Evolutionary conservation across 2,113 vertebrate species (phyloP), one percentile per base, ranked within the genome.

Genomic region (Leptocoma aspasia): DNA sequence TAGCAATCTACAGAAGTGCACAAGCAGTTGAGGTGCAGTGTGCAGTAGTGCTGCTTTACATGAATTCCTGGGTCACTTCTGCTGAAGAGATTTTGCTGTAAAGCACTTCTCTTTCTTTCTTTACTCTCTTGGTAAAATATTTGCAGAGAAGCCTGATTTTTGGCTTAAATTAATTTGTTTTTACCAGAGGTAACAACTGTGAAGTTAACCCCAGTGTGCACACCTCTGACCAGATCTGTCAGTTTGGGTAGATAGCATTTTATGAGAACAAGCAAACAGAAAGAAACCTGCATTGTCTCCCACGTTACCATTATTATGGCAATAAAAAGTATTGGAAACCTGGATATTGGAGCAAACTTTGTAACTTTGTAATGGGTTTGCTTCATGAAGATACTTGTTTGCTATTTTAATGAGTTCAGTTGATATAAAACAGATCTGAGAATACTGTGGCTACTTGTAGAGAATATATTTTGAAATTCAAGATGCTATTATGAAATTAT

Each of bases 401-500:
- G 33, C 23, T 56, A 9, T 64, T 83, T 87, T 71, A 78, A 50
- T 78, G n/a, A 84, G 21, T 50, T 86, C 12, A 33, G 11, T 59
- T 92, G 42, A 57, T 83, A 57, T 5, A 54, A 75, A 86, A 50
- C 2, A 7, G 13, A 65, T 63, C 42, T 68, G 30, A 81, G 39
- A 76, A 60, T 54, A 57, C 31, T 37, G 4, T 47, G 57, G 5
- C 37, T 64, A 64, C 47, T 75, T 60, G 20, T 39, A 82, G 61
- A 69, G 90, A 73, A 85, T 63, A 8, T 31, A 12, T 77, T 86
- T 90, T 70, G 41, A 93, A 83, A 77, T 61, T 80, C 47, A 77
- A 47, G 47, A 44, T 39, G 13, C 18, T 65, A 1, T 53, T 88
- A 52, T 15, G 52, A 42, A 92, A 90, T 72, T 1, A 13, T 11